phyloP scores from a whole-genome alignment of 2,113 vertebrate genomes.

The Plecturocebus donacophilus region DNA sequence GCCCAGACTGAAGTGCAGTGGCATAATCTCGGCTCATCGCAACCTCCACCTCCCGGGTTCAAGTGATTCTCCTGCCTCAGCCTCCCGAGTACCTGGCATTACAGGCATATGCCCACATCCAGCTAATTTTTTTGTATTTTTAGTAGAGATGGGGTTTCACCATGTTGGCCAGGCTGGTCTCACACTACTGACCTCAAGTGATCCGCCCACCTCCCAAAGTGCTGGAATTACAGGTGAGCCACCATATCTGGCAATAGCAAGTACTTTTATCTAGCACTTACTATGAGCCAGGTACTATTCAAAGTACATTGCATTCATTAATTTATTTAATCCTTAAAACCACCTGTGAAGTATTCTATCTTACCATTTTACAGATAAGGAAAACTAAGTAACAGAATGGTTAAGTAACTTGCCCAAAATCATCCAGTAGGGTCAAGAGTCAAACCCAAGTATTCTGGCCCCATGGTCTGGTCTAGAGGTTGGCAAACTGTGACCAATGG shows the following conservation, averaged over 20 bases:
- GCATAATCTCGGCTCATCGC: not conserved
- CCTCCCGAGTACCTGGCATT: not conserved
- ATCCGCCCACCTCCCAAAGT: not conserved
- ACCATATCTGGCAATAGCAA: not conserved
- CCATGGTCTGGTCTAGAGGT: not conserved
- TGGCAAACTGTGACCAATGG: not conserved
- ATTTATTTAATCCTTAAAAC: not conserved
- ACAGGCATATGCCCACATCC: not conserved
- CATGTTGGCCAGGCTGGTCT: not conserved
- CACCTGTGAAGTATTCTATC: not conserved
- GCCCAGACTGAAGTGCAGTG: not conserved
- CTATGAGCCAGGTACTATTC: not conserved
- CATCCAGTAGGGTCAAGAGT: not conserved
- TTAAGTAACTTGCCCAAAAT: not conserved
- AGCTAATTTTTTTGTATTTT: not conserved
- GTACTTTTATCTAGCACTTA: not conserved
- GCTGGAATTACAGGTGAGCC: not conserved
- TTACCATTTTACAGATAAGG: not conserved
- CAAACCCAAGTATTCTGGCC: not conserved
- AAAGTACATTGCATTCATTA: not conserved
- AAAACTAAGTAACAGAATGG: not conserved
- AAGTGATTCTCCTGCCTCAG: not conserved
- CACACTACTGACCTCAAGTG: not conserved
- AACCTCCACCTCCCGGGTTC: not conserved
- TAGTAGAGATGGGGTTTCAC: not conserved